Evolutionary conservation across 2,113 vertebrate species (phyloP), one percentile per base, ranked within the genome.

Genomic region (Trematomus loennbergii): DNA sequence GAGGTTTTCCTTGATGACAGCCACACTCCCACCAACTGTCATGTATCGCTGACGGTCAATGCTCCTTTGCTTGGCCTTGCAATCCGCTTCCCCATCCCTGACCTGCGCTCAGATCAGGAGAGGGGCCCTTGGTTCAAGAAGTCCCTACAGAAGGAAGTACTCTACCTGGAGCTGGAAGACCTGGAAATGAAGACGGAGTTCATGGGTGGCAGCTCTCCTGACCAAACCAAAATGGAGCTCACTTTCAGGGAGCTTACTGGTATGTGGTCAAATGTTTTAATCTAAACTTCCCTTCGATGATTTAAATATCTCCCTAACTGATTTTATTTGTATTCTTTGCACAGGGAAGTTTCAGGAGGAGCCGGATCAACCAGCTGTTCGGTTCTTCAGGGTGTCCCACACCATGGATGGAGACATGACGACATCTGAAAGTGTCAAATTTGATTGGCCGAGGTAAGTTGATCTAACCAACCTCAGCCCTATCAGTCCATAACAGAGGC

Each of bases 111-210:
- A 18, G 98, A 99, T 93, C 98, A 98, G 87, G 98, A 99, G 87
- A 93, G 98, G 82, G 98, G 98, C 64, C 97, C 98, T 0, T 99
- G 98, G 98, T 99, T 99, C 92, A 98, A 98, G 89, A 98, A 98
- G 89, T 99, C 97, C 0, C 95, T 99, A 82, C 97, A 99, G 90
- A 99, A 97, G 89, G 98, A 99, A 91, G 93, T 97, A 29, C 95
- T 99, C 65, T 93, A 95, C 60, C 91, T 99, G 87, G 96, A 96
- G 71, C 93, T 98, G 81, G 94, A 95, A 82, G 97, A 99, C 83
- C 55, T 96, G 60, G 97, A 98, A 90, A 90, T 98, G 72, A 98
- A 99, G 94, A 98, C 97, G 0, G 98, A 99, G 78, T 97, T 97
- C 85, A 87, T 94, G 83, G 96, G 96, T 66, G 96, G 97, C 1